A percentile compares a stretch with the other conserved stretches of the same genome.
phyloP scores from a whole-genome alignment of 2,113 vertebrate genomes.

The Rynchops niger region DNA sequence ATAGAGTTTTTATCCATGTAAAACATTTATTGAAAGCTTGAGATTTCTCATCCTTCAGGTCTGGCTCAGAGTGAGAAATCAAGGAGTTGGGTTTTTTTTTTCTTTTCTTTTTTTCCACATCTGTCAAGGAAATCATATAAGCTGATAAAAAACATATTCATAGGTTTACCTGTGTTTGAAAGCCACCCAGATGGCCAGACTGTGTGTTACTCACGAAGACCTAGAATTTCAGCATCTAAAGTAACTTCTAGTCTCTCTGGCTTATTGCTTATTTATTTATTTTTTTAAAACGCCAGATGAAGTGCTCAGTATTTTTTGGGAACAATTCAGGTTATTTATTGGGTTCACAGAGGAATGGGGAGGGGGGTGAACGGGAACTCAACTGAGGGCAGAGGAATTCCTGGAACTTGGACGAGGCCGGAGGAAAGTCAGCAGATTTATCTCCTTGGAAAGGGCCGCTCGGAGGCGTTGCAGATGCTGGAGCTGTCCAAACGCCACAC shows the following conservation, averaged over 20 bases:
- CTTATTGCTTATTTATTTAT: neutral
- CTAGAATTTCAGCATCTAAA: neutral
- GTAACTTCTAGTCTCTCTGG: neutral
- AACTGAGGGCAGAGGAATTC: neutral
- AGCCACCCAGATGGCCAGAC: conserved; percentile 17
- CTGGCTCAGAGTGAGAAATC: conserved; percentile 2
- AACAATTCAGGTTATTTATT: neutral
- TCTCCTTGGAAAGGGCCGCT: neutral
- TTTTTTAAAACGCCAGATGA: neutral
- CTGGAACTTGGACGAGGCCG: neutral
- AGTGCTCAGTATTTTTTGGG: neutral
- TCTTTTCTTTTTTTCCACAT: neutral
- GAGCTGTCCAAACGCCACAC: neutral
- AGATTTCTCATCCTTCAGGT: neutral
- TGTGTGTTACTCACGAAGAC: conserved; percentile 28
- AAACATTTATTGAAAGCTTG: conserved; percentile 5
- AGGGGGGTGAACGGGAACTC: neutral
- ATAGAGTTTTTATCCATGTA: neutral
- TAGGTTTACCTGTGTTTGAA: neutral
- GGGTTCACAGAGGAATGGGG: neutral
- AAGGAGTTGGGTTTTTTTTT: neutral
- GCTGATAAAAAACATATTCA: conserved; percentile 4
- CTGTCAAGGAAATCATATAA: conserved; percentile 41
- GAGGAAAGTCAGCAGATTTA: neutral
- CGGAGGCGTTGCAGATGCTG: neutral